These are phyloP conservation scores for Enoplosus armatus DNA, from an alignment of 2,797 vertebrate genomes.

Conservation along the genomic window DNA sequence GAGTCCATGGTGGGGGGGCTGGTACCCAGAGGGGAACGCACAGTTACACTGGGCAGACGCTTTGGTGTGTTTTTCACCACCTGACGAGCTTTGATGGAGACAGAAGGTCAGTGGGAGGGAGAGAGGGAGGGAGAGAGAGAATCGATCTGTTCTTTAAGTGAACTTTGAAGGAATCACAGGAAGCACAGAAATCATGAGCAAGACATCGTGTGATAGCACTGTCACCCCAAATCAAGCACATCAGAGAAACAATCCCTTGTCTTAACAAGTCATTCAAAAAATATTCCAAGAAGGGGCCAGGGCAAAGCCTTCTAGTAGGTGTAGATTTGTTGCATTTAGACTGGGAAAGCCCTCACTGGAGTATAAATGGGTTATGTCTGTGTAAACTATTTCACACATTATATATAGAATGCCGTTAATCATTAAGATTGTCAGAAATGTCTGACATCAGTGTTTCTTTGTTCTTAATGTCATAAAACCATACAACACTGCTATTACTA, in stretches of 20 bases:
- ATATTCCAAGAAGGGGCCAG: neutral
- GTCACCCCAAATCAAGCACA: neutral
- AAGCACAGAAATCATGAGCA: constrained; percentile 8
- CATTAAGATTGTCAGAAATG: neutral
- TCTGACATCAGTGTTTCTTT: neutral
- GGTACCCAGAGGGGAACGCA: constrained; percentile 93
- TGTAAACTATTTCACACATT: neutral
- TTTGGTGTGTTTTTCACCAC: constrained; percentile 96
- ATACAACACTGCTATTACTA: neutral
- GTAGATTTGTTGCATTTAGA: neutral
- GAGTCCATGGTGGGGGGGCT: constrained; percentile 91
- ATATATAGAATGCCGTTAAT: neutral
- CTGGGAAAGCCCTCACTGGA: neutral
- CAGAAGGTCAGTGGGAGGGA: neutral
- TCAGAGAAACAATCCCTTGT: neutral
- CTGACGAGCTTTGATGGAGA: constrained; percentile 89
- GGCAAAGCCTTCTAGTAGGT: neutral
- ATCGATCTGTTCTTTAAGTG: neutral
- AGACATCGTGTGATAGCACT: neutral
- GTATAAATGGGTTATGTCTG: neutral
- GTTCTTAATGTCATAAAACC: neutral
- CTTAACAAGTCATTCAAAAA: neutral
- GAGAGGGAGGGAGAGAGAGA: neutral
- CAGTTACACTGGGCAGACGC: constrained; percentile 91
- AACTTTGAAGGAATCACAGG: neutral